phyloP scores from a whole-genome alignment of 2,888 invertebrate genomes.

The Limnephilus marmoratus region DNA sequence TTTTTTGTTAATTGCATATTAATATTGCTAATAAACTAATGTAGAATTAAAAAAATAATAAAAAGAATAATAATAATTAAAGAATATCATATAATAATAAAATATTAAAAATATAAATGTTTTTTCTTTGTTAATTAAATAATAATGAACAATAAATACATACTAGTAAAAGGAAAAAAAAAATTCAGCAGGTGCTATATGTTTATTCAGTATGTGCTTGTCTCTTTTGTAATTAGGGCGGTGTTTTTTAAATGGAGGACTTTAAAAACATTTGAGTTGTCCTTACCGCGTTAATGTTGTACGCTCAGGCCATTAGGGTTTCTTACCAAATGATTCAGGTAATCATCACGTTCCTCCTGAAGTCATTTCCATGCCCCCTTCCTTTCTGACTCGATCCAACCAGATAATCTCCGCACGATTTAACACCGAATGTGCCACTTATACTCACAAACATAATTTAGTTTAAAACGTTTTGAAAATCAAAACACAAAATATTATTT shows the following conservation, averaged over 20 bases:
- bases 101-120: too few relatives aligned
- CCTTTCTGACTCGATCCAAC: not conserved
- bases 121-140: too few relatives aligned
- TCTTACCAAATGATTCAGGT: conserved; percentile 33
- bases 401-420: conserved; percentile 20
- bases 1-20: too few relatives aligned
- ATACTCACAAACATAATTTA: not conserved
- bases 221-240: not conserved
- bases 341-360: conserved; percentile 18
- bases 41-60: too few relatives aligned
- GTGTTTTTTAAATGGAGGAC: not conserved
- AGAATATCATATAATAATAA: too few relatives aligned
- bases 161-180: too few relatives aligned
- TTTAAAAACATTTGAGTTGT: not conserved
- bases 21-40: too few relatives aligned
- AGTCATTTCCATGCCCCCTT: not conserved
- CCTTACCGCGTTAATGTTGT: not conserved
- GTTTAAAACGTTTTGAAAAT: not conserved
- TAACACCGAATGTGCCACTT: not conserved
- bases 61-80: too few relatives aligned
- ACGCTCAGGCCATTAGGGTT: conserved; percentile 9
- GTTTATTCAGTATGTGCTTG: not conserved
- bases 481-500: not conserved
- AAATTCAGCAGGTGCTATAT: too few relatives aligned
- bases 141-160: too few relatives aligned